phyloP scores from a whole-genome alignment of 2,797 vertebrate genomes.

The Anas bernieri region DNA sequence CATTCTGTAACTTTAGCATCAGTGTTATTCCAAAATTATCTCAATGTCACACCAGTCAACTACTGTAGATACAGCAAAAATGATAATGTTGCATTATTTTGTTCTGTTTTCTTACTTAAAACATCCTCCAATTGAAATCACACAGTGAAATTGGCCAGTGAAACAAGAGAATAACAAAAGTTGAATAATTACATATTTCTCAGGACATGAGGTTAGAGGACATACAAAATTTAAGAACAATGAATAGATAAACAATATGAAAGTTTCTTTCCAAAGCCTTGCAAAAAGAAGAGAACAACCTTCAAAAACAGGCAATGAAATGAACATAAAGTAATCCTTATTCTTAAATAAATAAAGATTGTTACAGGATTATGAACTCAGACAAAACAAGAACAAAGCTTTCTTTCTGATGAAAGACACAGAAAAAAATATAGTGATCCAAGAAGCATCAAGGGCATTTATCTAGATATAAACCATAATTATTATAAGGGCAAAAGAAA shows the following conservation, averaged over 20 bases:
- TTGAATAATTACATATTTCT: not conserved
- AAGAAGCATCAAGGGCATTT: not conserved
- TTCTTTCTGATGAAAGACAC: not conserved
- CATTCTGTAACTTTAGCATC: not conserved
- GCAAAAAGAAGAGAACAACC: not conserved
- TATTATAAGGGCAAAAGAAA: not conserved
- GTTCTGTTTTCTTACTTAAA: not conserved
- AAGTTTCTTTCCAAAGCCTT: not conserved
- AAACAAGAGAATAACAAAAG: not conserved
- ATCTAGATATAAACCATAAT: not conserved
- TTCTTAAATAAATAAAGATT: not conserved
- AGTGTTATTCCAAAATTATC: not conserved
- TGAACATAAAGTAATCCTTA: not conserved
- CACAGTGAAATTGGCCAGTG: not conserved
- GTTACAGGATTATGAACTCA: not conserved
- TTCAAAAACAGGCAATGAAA: not conserved
- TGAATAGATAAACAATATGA: not conserved
- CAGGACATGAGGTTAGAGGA: not conserved
- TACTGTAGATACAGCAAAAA: not conserved
- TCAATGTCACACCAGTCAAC: not conserved
- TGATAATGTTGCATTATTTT: rapidly evolving
- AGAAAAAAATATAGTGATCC: not conserved
- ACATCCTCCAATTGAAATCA: not conserved
- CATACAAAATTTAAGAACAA: not conserved
- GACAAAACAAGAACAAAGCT: not conserved